Evolutionary conservation across 2,113 vertebrate genomes (phyloP).

Genomic region (Synchiropus splendidus): DNA sequence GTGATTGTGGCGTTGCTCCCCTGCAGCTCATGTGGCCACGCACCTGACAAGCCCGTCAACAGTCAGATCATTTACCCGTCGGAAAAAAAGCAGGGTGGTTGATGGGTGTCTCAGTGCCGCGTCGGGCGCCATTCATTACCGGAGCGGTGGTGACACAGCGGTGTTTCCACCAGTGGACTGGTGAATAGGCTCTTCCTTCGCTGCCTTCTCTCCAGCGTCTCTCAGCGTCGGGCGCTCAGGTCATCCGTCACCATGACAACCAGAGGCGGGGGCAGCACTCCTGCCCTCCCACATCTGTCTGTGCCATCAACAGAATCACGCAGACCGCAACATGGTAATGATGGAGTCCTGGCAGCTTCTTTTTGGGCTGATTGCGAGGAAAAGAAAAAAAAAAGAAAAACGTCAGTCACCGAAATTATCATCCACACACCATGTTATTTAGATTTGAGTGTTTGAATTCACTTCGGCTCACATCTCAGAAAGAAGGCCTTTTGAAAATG

Average conservation of each 20-base stretch:
- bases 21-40: conserved; percentile 4
- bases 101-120: conserved; percentile 4
- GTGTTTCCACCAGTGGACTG: no score
- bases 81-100: conserved; percentile 13
- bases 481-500: no score
- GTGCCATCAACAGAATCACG: conserved; percentile 5
- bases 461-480: no score
- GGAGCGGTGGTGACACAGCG: no score
- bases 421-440: no score
- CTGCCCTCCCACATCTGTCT: conserved; percentile 22
- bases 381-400: no score
- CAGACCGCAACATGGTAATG: conserved; percentile 3
- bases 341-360: conserved; percentile 2
- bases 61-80: conserved; percentile 13
- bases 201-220: conserved; percentile 8
- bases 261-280: conserved; percentile 14
- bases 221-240: conserved; percentile 4
- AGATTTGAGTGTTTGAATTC: no score
- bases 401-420: no score
- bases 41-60: conserved; percentile 29
- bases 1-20: background rate
- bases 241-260: conserved; percentile 47
- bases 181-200: no score
- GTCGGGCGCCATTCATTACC: no score
- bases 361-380: no score